Evolutionary conservation across 2,113 vertebrate species (phyloP), one percentile per base, ranked within the genome.

Genomic region (Setophaga coronata): DNA sequence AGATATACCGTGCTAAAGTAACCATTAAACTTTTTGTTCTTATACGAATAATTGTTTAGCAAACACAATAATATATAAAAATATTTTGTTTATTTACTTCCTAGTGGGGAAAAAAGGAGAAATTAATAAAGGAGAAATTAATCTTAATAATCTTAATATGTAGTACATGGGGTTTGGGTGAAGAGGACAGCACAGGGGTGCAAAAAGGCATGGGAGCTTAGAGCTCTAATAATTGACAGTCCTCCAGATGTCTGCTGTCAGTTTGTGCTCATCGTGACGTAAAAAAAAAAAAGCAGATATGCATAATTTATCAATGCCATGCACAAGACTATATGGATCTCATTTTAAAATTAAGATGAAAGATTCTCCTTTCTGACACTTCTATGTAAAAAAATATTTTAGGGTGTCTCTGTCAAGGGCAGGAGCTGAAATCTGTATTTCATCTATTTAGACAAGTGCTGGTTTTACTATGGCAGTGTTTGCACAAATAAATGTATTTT

Each of bases 261-360:
- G 70, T 62, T 95, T 50, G 91, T 87, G 7, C 53, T 92, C 87
- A 62, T 65, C 2, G n/a, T 90, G 83, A 90, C 20, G 7, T 70
- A 64, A 82, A 62, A 85, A 91, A 83, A 67, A 60, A 38, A 7
- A 36, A 1, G 2, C 66, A 72, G 58, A 48, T 78, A 74, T 92
- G 84, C 82, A 89, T 93, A 87, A 87, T 95, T 95, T 95, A 88
- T 96, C 77, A 64, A 91, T 70, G 57, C 57, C 66, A 29, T 34
- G 53, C 60, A 9, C 31, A 31, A 65, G 60, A 48, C 56, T 90
- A 4, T 84, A 60, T 88, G 72, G 80, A 43, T 95, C 51, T 92
- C 40, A 34, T 70, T 82, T 95, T 92, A 77, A 89, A 92, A 79
- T 56, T 66, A 58, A 85, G 72, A 71, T 81, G 48, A 64, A 89